Conservation (phyloP, 2,888 invertebrate species). For the Theristus sp. region DNA sequence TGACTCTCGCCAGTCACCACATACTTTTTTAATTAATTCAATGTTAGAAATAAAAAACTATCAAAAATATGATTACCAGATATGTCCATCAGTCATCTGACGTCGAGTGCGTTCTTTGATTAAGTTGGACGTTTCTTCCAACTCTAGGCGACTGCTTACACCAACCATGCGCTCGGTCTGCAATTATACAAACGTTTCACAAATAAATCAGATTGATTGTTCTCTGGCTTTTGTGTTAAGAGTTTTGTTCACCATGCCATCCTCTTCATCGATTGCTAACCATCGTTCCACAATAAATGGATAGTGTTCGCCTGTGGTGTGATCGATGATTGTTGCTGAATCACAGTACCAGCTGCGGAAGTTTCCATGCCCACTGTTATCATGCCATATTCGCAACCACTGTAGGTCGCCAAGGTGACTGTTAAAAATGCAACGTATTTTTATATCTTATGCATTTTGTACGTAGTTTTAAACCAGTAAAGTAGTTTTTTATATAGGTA, state of each 20-base stretch:
- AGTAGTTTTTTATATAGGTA: too few relatives aligned
- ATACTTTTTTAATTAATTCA: neutral
- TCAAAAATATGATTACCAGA: too few relatives aligned
- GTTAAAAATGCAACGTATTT: too few relatives aligned
- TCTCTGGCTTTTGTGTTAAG: neutral
- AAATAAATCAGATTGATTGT: too few relatives aligned
- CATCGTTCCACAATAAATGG: constrained; percentile 3
- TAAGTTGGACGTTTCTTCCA: constrained; percentile 33
- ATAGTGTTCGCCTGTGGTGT: neutral
- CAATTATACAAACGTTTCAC: too few relatives aligned
- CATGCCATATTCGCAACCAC: constrained; percentile 37
- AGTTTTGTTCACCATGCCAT: constrained; percentile 12
- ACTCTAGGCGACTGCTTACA: constrained; percentile 34
- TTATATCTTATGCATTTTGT: neutral
- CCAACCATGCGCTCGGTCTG: constrained; percentile 36
- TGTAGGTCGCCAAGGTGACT: neutral
- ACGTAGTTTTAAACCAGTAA: neutral
- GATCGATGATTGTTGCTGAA: neutral
- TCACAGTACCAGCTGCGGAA: constrained; percentile 32
- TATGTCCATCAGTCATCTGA: constrained; percentile 37
- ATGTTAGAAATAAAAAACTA: too few relatives aligned
- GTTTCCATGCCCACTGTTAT: constrained; percentile 35
- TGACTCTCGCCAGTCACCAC: too few relatives aligned
- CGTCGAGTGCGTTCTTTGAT: constrained; percentile 32
- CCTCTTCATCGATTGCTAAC: constrained; percentile 5